Base-by-base conservation (phyloP, 2,888 invertebrate genomes). In the Tolmerus cingulatus region DNA sequence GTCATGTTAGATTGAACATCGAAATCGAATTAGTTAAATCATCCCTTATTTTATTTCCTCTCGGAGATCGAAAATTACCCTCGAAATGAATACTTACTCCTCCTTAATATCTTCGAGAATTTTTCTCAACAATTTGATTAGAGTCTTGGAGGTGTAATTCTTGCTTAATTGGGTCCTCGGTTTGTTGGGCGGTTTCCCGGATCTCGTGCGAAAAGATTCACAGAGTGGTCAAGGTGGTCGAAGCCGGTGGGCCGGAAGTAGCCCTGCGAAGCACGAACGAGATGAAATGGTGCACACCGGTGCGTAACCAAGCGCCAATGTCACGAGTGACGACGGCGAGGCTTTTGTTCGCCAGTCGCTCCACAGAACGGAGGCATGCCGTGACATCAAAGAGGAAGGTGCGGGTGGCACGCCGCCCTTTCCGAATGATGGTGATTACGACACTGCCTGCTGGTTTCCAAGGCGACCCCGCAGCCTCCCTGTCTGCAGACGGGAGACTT, bases 261-360 rank as follows among this genome's bases (percentile, higher is more conserved):
- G 66, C 14, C 66, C 78, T 43, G 5, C 19, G 12, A 78, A 78
- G 40, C 78, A 43, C 43, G 78, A 43, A 43, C 43, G 40, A 19
- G 43, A 19, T 78, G 40, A 78, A 78, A 19, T 78, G 78, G 78
- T 78, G 43, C 23, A 78, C 78, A 43, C 37, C 78, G 78, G 12
- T 78, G 78, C 78, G 78, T 78, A 78, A 43, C 78, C 43, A 78
- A 78, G 43, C 78, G 43, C 19, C 78, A 78, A 78, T 78, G 78
- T 78, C 78, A 78, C 78, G 43, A 40, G n/a, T 40, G 78, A 78
- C 23, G 43, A 19, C 23, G 40, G 19, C 43, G 66, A 23, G 23
- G 66, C 66, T 27, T 51, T 51, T 27, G 66, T 66, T 66, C 66
- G 16, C 8, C n/a, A 4, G n/a, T 51, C 51, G n/a, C 51, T 23